Conservation (phyloP, 2,113 vertebrate genomes). For the Phylloscopus trochiloides region DNA sequence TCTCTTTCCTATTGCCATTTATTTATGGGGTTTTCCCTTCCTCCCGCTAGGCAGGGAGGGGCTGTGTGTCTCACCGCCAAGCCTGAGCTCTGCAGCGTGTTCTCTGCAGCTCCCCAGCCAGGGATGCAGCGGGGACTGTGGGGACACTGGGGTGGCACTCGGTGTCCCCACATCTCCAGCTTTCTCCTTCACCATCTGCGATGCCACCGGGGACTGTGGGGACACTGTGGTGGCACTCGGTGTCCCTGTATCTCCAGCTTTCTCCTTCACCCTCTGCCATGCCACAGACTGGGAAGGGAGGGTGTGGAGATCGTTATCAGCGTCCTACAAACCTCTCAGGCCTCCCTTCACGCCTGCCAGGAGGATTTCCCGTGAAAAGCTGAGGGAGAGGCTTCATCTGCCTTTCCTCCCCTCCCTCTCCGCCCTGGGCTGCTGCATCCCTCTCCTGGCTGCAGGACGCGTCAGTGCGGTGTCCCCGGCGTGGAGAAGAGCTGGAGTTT, state of each 20-base stretch:
- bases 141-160: fast-evolving
- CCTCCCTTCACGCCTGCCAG: fast-evolving
- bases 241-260: fast-evolving
- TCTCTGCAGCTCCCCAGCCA: fast-evolving
- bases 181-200: background rate
- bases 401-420: background rate
- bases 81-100: background rate
- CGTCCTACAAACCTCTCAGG: background rate
- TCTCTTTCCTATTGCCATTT: background rate
- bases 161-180: fast-evolving
- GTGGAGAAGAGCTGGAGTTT: background rate
- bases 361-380: background rate
- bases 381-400: background rate
- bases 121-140: background rate
- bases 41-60: background rate
- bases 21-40: conserved; percentile 3
- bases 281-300: background rate
- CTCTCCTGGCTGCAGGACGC: background rate
- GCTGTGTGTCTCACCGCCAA: fast-evolving
- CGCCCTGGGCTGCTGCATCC: background rate
- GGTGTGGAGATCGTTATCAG: fast-evolving
- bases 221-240: fast-evolving
- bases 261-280: fast-evolving
- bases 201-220: too few relatives aligned
- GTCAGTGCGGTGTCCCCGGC: fast-evolving